Evolutionary conservation across 2,888 invertebrate genomes (phyloP).

Genomic region (Allolobophora icterica): DNA sequence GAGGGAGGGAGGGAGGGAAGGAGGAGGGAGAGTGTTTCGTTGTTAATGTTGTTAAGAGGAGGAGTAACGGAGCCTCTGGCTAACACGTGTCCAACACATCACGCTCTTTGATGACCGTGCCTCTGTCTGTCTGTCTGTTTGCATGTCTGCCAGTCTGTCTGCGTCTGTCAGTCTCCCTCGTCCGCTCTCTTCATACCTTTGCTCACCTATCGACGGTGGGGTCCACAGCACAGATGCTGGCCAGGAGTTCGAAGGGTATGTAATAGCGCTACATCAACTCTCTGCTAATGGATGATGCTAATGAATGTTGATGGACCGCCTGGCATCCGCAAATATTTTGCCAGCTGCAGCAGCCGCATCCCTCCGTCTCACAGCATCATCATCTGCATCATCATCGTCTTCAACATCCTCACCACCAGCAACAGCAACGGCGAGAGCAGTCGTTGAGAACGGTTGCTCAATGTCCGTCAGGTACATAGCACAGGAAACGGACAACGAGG

Average conservation of each 20-base stretch:
- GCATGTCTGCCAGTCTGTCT: no score
- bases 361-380: background rate
- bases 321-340: constrained; percentile 26
- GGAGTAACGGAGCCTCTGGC: background rate
- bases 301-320: constrained; percentile 22
- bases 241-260: background rate
- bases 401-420: background rate
- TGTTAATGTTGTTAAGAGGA: no score
- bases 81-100: constrained; percentile 17
- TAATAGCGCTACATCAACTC: background rate
- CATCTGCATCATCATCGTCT: background rate
- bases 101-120: background rate
- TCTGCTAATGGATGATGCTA: background rate
- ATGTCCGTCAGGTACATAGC: background rate
- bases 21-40: background rate
- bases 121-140: background rate
- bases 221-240: background rate
- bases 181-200: background rate
- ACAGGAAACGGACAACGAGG: background rate
- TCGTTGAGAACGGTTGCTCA: no score
- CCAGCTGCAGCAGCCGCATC: background rate
- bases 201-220: background rate
- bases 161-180: background rate
- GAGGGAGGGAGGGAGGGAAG: background rate
- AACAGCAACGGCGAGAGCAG: no score